Conservation (phyloP, 2,888 invertebrate genomes). For the Catocala nupta region DNA sequence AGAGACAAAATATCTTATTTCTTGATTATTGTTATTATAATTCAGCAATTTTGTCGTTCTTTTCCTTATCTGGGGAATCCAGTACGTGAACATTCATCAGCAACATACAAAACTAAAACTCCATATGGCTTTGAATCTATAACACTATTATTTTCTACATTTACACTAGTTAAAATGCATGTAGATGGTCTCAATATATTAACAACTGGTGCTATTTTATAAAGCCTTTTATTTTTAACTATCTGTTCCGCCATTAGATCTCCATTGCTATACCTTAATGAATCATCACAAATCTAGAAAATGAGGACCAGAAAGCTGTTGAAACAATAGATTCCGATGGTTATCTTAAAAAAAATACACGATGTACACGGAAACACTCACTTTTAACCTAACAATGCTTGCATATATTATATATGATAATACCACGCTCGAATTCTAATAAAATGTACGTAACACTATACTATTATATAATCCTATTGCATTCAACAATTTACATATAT, state of each 20-base stretch:
- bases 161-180: too few relatives aligned
- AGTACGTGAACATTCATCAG: too few relatives aligned
- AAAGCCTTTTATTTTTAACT: not conserved
- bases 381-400: constrained; percentile 40
- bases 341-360: constrained; percentile 43
- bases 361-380: constrained; percentile 41
- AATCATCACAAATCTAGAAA: constrained; percentile 7
- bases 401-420: constrained; percentile 43
- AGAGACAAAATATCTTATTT: not conserved
- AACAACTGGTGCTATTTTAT: too few relatives aligned
- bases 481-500: constrained; percentile 34
- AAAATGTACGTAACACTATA: constrained; percentile 34
- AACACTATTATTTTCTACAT: too few relatives aligned
- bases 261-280: not conserved
- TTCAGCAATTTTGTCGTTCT: too few relatives aligned
- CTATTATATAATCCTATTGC: constrained; percentile 41
- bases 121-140: too few relatives aligned
- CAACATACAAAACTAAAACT: too few relatives aligned
- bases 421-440: constrained; percentile 39
- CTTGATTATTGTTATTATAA: too few relatives aligned
- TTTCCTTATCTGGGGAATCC: too few relatives aligned
- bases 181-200: too few relatives aligned
- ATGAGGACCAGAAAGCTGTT: constrained; percentile 11
- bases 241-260: too few relatives aligned
- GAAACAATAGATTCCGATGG: constrained; percentile 43